Percentiles rank a stretch among this genome's conserved stretches.
Conservation (phyloP, 2,797 vertebrate genomes). For the Picus viridis region DNA sequence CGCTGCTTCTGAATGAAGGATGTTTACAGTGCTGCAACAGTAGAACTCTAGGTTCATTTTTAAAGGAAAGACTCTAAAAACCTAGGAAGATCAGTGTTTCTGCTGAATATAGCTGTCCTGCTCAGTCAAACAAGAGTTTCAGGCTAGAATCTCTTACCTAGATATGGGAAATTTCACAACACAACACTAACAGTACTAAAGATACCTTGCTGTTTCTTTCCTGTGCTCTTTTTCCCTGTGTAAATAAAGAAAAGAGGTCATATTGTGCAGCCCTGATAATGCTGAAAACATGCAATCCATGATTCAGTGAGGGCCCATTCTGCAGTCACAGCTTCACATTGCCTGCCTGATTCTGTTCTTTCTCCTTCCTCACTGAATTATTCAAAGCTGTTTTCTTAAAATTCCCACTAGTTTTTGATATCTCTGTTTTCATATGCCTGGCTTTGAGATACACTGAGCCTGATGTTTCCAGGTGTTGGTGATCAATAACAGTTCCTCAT, state of each 20-base stretch:
- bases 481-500: not conserved
- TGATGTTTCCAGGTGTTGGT: not conserved
- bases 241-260: not conserved
- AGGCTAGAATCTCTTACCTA: not conserved
- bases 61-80: slow-evolving; percentile 11
- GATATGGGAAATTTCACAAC: not conserved
- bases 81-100: not conserved
- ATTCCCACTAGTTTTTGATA: not conserved
- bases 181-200: not conserved
- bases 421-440: not conserved
- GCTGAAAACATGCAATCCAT: rapidly evolving
- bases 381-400: not conserved
- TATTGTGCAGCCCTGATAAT: not conserved
- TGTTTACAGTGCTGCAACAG: not conserved
- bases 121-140: not conserved
- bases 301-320: rapidly evolving
- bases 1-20: not conserved
- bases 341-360: not conserved
- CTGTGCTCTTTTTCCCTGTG: not conserved
- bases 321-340: not conserved
- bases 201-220: not conserved
- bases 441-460: not conserved
- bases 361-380: not conserved
- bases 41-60: slow-evolving; percentile 19
- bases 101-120: not conserved